Evolutionary conservation across 1,140 invertebrate genomes (phyloP).

Genomic region (Drosophila miranda): DNA sequence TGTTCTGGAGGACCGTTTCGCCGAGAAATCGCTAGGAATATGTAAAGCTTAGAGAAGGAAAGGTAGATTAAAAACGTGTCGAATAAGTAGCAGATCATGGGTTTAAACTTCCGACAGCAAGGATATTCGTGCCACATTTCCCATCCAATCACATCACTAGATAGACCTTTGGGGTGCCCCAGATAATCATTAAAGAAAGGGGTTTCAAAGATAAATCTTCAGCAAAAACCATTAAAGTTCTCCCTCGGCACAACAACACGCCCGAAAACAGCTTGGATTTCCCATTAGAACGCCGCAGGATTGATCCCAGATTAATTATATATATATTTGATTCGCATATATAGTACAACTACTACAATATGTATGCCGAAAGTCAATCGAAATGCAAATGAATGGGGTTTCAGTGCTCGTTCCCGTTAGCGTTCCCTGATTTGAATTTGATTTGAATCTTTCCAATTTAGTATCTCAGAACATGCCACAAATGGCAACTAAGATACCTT

Average conservation of each 20-base stretch:
- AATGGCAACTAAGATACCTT: conserved; percentile 46
- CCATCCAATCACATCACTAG: no score
- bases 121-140: no score
- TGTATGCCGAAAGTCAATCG: conserved; percentile 33
- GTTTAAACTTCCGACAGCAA: no score
- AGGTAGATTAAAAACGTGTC: no score
- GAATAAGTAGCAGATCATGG: no score
- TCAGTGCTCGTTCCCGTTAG: background rate
- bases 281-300: conserved; percentile 17
- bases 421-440: conserved; percentile 36
- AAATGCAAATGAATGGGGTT: conserved; percentile 38
- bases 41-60: background rate
- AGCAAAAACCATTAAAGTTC: background rate
- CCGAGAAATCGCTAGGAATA: background rate
- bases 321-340: conserved; percentile 32
- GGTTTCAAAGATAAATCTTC: conserved; percentile 27
- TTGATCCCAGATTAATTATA: conserved; percentile 35
- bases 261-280: conserved; percentile 21
- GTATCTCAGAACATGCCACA: conserved; percentile 42
- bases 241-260: background rate
- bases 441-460: conserved; percentile 45
- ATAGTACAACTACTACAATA: background rate
- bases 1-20: conserved; percentile 20
- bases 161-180: no score
- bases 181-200: conserved; percentile 1